Evolutionary conservation across 2,797 vertebrate species (phyloP), one percentile per base, ranked within the genome.

Genomic region (Pempheris klunzingeri): DNA sequence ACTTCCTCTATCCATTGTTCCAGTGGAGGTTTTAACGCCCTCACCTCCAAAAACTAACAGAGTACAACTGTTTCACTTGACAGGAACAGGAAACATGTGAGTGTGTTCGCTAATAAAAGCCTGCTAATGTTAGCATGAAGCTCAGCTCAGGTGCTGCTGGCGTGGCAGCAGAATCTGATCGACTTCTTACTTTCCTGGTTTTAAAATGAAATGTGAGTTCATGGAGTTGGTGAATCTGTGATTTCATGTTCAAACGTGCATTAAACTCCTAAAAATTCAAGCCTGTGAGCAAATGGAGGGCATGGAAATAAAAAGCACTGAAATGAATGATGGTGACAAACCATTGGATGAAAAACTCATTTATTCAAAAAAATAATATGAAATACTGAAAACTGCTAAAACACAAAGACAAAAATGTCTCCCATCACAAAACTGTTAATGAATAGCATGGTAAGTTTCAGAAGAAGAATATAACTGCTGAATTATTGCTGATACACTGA

Each of bases 311-410:
- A 36, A 54, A 36, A n/a, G 41, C 22, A 52, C 0, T 24, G 14
- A 30, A 46, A 67, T 61, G 39, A 76, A 81, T 28, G n/a, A 63
- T 8, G 36, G 5, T 44, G 38, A 73, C 24, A 60, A 28, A 39
- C 0, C 4, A n/a, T 26, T 18, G 14, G 13, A 80, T 41, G 2
- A 66, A 79, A 22, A 67, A 66, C 7, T 5, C 0, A n/a, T 82
- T 82, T 78, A 80, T 82, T 81, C 1, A 62, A 11, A 59, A 55
- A 74, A 44, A 62, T 6, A 58, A 5, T n/a, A 61, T 57, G 9
- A 65, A 66, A 44, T 17, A 50, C 2, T 17, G 13, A 20, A 26
- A 38, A 64, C 17, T 30, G 24, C 28, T 38, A 10, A 30, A 72
- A 55, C 12, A 71, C 4, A 24, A 49, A 32, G 30, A 32, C 6